These are phyloP conservation scores for Sclerodermus sp. DNA, from an alignment of 2,888 invertebrate genomes.

Conservation along the genomic window DNA sequence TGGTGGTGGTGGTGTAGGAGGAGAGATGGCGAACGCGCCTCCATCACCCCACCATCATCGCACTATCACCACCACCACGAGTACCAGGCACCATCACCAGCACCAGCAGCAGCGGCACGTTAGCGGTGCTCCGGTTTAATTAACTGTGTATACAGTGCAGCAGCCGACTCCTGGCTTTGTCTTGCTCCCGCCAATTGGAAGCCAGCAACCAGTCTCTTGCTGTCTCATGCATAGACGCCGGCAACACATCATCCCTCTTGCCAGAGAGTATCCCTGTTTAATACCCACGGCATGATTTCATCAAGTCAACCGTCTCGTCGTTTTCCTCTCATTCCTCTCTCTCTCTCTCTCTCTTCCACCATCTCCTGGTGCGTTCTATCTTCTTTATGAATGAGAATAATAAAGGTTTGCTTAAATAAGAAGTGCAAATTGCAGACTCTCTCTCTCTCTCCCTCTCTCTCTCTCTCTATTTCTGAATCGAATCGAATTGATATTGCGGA, in stretches of 20 bases:
- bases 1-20: too few species aligned
- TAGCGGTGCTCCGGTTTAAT: conserved; percentile 49
- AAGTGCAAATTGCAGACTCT: too few species aligned
- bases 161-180: conserved; percentile 52
- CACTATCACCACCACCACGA: too few species aligned
- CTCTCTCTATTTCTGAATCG: conserved; percentile 14
- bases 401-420: too few species aligned
- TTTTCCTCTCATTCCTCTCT: conserved; percentile 10
- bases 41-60: too few species aligned
- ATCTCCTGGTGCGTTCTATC: not conserved
- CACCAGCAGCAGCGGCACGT: too few species aligned
- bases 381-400: too few species aligned
- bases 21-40: too few species aligned
- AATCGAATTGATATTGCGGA: too few species aligned
- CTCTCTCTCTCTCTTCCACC: not conserved
- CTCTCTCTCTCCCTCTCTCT: not conserved
- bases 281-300: conserved; percentile 52
- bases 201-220: conserved; percentile 24
- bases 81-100: too few species aligned
- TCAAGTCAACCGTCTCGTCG: conserved; percentile 48
- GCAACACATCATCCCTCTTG: too few species aligned
- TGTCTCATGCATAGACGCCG: conserved; percentile 24
- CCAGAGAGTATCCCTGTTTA: conserved; percentile 6
- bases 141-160: conserved; percentile 57
- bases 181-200: conserved; percentile 53